Conservation (phyloP, 2,113 vertebrate genomes). For the Neogobius melanostomus region DNA sequence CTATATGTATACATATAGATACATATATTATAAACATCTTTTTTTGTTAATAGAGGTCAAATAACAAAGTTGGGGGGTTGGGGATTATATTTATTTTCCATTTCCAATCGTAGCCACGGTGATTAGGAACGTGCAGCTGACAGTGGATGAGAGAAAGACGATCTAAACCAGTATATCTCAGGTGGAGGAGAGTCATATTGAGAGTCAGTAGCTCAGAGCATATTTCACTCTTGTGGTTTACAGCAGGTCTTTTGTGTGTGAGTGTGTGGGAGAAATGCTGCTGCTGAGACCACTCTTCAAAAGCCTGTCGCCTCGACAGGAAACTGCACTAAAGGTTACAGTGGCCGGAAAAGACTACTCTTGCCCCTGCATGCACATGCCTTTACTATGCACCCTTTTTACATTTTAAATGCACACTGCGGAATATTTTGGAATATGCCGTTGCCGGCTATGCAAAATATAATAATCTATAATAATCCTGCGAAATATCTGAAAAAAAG, state of each 20-base stretch:
- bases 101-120: no score
- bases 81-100: no score
- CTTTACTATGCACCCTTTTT: neutral
- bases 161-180: neutral
- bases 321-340: slow-evolving; percentile 8
- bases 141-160: neutral
- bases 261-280: slow-evolving; percentile 8
- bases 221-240: neutral
- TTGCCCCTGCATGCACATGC: neutral
- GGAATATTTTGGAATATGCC: no score
- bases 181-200: neutral
- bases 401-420: neutral
- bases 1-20: no score
- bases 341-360: neutral
- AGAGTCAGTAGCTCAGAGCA: neutral
- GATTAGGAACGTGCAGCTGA: no score
- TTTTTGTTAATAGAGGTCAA: no score
- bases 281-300: slow-evolving; percentile 36
- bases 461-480: no score
- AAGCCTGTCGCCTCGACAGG: slow-evolving; percentile 4
- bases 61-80: no score
- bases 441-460: no score
- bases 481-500: no score
- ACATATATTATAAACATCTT: no score
- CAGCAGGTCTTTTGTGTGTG: neutral